These are phyloP conservation scores for Clarias gariepinus DNA, from an alignment of 2,113 vertebrate genomes.

Conservation along the genomic window DNA sequence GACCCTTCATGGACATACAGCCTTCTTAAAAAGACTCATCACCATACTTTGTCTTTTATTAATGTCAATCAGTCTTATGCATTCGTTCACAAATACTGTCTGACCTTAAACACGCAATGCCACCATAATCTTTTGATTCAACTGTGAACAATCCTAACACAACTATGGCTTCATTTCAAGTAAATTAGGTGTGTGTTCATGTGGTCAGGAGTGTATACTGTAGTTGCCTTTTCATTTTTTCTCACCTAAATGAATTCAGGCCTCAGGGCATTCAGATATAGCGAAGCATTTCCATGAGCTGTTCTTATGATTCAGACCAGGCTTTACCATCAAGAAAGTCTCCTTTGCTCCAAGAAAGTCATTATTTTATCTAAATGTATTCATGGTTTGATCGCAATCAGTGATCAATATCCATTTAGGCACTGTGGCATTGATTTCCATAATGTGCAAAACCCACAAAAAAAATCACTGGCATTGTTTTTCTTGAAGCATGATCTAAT, in stretches of 20 bases:
- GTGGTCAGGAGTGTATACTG: neutral
- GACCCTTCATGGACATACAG: no score
- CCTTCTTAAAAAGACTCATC: no score
- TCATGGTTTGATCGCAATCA: slow-evolving; percentile 47
- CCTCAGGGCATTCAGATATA: slow-evolving; percentile 8
- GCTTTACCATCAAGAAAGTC: neutral
- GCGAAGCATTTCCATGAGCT: neutral
- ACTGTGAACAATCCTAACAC: neutral
- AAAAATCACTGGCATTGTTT: slow-evolving; percentile 49
- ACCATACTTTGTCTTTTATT: no score
- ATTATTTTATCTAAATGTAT: slow-evolving; percentile 54
- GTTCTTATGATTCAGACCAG: slow-evolving; percentile 29
- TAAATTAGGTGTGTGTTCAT: neutral
- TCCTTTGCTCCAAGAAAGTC: slow-evolving; percentile 32
- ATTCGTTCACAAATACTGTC: no score
- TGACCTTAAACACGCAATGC: neutral
- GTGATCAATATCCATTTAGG: slow-evolving; percentile 56
- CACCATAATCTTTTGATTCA: neutral
- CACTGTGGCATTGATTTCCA: slow-evolving; percentile 48
- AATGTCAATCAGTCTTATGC: no score
- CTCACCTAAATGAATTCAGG: slow-evolving; percentile 1
- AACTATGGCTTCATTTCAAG: neutral
- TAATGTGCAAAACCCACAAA: slow-evolving; percentile 32
- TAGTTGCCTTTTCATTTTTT: neutral
- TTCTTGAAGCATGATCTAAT: slow-evolving; percentile 44